Conservation (phyloP, 2,888 invertebrate genomes). For the Scotopteryx bipunctaria region DNA sequence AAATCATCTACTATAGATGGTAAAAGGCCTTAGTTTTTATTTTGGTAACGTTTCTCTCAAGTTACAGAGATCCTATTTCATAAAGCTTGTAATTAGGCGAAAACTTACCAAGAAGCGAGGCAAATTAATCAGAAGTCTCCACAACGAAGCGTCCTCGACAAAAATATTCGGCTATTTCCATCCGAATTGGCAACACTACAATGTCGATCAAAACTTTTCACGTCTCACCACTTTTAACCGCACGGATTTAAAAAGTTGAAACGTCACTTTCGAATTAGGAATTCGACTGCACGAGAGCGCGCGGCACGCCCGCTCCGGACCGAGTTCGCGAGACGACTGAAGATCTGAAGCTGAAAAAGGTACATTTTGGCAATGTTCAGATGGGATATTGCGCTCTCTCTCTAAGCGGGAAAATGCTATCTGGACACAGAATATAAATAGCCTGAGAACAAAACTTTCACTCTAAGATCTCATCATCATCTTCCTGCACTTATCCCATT, state of each 20-base stretch:
- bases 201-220: constrained; percentile 37
- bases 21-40: no score
- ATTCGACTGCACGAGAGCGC: constrained; percentile 17
- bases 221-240: constrained; percentile 20
- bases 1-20: no score
- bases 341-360: constrained; percentile 29
- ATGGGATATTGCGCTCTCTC: constrained; percentile 18
- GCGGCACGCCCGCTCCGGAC: constrained; percentile 20
- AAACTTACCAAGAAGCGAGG: constrained; percentile 38
- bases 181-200: constrained; percentile 48
- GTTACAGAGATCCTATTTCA: constrained; percentile 12
- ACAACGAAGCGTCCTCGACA: constrained; percentile 49
- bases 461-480: not conserved
- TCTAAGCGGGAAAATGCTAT: constrained; percentile 26
- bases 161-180: constrained; percentile 61
- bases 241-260: constrained; percentile 34
- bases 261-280: constrained; percentile 36
- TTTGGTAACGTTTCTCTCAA: not conserved
- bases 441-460: not conserved
- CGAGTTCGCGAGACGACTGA: constrained; percentile 32
- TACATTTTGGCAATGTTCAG: constrained; percentile 25
- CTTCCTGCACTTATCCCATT: no score
- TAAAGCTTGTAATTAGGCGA: constrained; percentile 18
- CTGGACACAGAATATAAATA: constrained; percentile 9
- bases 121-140: constrained; percentile 46